These are phyloP conservation scores for Alosa sapidissima DNA, from an alignment of 2,797 vertebrate species.

Conservation along the genomic window DNA sequence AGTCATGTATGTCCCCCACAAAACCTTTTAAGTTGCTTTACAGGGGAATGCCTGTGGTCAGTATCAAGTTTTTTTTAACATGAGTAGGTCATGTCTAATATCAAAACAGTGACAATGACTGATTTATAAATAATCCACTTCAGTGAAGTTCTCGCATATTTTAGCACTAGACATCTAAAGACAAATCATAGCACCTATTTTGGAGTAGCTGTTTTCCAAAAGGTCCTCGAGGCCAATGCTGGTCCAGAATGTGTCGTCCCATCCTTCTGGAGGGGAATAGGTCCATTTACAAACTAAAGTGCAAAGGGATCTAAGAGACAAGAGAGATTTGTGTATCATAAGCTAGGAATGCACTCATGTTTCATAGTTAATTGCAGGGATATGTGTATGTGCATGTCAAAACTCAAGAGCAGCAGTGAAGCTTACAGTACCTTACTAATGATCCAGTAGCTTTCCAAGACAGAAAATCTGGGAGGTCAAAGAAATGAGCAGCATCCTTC, in stretches of 20 bases:
- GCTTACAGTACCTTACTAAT: conserved; percentile 78
- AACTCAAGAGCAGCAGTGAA: not conserved
- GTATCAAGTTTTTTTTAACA: no score
- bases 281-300: conserved; percentile 97
- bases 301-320: conserved; percentile 83
- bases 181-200: conserved; percentile 80
- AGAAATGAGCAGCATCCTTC: conserved; percentile 86
- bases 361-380: not conserved
- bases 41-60: no score
- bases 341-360: not conserved
- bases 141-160: not conserved
- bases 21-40: no score
- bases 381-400: not conserved
- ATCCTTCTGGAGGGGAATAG: conserved; percentile 83
- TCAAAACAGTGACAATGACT: no score
- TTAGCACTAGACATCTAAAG: not conserved
- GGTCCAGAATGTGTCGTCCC: conserved; percentile 89
- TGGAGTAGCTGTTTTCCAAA: conserved; percentile 80
- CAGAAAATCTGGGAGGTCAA: conserved; percentile 95
- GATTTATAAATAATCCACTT: no score
- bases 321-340: not conserved
- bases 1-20: no score
- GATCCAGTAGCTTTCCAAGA: conserved; percentile 96
- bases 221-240: conserved; percentile 85
- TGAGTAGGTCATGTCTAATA: no score